These are phyloP conservation scores for Macquaria australasica DNA, from an alignment of 2,113 vertebrate genomes.

Conservation along the genomic window DNA sequence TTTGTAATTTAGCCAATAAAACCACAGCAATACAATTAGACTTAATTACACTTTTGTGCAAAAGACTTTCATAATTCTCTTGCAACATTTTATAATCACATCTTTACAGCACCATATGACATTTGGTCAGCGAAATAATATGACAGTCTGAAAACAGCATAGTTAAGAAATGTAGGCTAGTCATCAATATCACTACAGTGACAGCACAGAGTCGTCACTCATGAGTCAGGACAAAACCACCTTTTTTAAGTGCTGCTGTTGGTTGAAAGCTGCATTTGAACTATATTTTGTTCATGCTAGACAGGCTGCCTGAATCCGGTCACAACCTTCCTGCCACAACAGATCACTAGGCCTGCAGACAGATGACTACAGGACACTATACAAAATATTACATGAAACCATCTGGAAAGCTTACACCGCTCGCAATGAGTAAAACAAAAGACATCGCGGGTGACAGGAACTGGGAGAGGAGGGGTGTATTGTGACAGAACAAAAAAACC, in stretches of 20 bases:
- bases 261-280: conserved; percentile 2
- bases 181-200: background rate
- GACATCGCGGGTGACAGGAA: background rate
- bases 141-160: background rate
- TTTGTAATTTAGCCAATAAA: background rate
- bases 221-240: background rate
- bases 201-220: background rate
- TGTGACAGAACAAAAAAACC: background rate
- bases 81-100: background rate
- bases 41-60: background rate
- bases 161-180: background rate
- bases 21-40: background rate
- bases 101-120: background rate
- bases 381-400: background rate
- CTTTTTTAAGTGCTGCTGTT: background rate
- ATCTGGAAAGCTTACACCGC: background rate
- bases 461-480: background rate
- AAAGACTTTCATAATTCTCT: background rate
- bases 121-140: background rate
- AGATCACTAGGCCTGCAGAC: conserved; percentile 1
- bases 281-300: background rate
- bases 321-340: background rate
- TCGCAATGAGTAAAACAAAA: background rate
- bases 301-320: background rate
- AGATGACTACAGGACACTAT: background rate